Conservation (phyloP, 2,113 vertebrate genomes). For the Oreocharis arfaki region DNA sequence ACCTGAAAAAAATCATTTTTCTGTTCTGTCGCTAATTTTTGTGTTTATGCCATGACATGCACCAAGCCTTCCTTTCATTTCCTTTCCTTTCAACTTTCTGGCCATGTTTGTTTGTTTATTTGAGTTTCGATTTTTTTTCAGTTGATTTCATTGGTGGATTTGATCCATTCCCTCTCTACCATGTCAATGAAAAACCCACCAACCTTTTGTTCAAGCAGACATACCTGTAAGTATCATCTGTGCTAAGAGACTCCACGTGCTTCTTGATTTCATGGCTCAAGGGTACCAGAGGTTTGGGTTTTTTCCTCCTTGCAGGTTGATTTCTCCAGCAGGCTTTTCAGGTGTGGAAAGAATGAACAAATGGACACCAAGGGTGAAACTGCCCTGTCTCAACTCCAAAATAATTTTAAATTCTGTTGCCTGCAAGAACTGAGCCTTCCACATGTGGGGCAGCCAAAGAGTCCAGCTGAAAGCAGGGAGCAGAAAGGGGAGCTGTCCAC, state of each 20-base stretch:
- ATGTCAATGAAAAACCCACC: slow-evolving; percentile 92
- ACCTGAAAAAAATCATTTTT: background rate
- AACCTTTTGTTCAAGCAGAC: slow-evolving; percentile 89
- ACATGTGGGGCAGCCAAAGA: background rate
- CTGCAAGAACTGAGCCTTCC: background rate
- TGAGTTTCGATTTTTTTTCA: slow-evolving; percentile 84
- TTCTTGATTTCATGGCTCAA: background rate
- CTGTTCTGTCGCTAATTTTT: background rate
- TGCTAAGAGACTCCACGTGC: background rate
- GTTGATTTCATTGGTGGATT: slow-evolving; percentile 98
- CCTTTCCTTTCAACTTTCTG: slow-evolving; percentile 50
- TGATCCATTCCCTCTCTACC: slow-evolving; percentile 94
- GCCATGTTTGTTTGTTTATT: slow-evolving; percentile 68
- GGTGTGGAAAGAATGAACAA: background rate
- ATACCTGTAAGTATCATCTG: slow-evolving; percentile 83
- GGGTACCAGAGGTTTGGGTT: background rate
- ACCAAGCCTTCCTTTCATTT: background rate
- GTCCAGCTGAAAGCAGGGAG: background rate
- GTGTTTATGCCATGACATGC: background rate
- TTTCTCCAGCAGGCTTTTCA: background rate
- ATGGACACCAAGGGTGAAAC: background rate
- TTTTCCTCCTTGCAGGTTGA: background rate
- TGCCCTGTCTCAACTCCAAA: background rate
- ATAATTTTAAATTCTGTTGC: background rate
- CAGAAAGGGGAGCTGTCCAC: background rate